Base-by-base conservation (phyloP, 2,113 vertebrate species). In the Pseudonaja textilis region DNA sequence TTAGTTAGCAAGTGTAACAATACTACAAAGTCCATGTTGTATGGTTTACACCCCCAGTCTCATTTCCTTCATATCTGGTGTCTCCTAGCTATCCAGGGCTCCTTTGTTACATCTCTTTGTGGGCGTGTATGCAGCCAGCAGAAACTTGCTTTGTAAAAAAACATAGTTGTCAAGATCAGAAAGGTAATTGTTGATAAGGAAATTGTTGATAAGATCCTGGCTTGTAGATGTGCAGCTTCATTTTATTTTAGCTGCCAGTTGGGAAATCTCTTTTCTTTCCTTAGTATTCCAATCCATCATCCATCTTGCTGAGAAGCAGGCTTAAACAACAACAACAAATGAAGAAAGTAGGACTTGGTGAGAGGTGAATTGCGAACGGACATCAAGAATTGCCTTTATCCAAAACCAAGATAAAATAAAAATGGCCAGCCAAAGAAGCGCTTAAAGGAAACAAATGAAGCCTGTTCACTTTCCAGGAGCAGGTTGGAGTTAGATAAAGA, bases 141-240 rank as follows among this genome's bases (percentile, higher is more conserved):
- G 91, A 42, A 93, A 54, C 5, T 39, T 74, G 92, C 94, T 59
- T 92, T 55, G 0, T 92, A 94, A 74, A 88, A n/a, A 50, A 89
- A 26, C 50, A 88, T 93, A 89, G 95, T 94, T 93, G 87, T 93
- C 95, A 95, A 96, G 91, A 94, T 95, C 92, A 95, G 56, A 91
- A n/a, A 57, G 91, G 92, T 88, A 96, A 95, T 93, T 91, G 93
- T 81, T 94, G 85, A 42, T 55, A 93, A 42, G 64, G 64, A 88
- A 52, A 54, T 93, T 74, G 69, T 59, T 69, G 52, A 64, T 87
- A 92, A 91, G 92, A 18, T 25, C 89, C 90, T 86, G 4, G 18
- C 3, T 55, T 7, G 88, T 85, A 85, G 89, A 91, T 42, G 90
- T 59, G 45, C 91, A 50, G 42, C 0, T 0, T 91, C 89, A n/a